Conservation (phyloP, 2,797 vertebrate genomes). For the Darevskia nairensis region DNA sequence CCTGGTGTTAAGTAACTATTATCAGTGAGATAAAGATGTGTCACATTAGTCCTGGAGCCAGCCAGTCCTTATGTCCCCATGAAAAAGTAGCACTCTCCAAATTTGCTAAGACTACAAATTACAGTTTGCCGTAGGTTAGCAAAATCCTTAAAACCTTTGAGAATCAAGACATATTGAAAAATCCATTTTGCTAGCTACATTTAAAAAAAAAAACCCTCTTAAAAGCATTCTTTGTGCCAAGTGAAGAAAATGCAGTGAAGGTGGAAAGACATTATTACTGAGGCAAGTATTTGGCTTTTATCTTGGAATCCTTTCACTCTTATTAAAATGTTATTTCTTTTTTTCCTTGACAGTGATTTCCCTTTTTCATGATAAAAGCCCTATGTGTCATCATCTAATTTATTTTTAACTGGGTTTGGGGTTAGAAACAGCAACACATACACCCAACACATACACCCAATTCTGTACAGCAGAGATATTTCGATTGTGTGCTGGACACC, state of each 20-base stretch:
- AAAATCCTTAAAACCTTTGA: constrained; percentile 64
- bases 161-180: constrained; percentile 67
- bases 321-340: constrained; percentile 59
- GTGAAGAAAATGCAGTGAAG: constrained; percentile 62
- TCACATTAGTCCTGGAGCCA: constrained; percentile 47
- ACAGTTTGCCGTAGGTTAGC: constrained; percentile 55
- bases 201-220: constrained; percentile 47
- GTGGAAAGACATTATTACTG: constrained; percentile 54
- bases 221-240: constrained; percentile 65
- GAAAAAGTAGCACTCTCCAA: constrained; percentile 60
- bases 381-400: constrained; percentile 52
- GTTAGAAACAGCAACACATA: constrained; percentile 9
- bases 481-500: constrained; percentile 32
- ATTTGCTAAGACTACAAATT: constrained; percentile 46
- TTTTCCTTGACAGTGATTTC: constrained; percentile 47
- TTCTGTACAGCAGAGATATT: constrained; percentile 43
- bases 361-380: constrained; percentile 63
- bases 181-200: constrained; percentile 61
- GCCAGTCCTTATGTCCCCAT: constrained; percentile 31
- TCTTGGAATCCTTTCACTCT: constrained; percentile 57
- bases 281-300: constrained; percentile 58
- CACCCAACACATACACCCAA: constrained; percentile 42
- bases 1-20: constrained; percentile 47
- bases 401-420: constrained; percentile 61
- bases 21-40: constrained; percentile 51